Evolutionary conservation across 2,113 vertebrate genomes (phyloP).

Genomic region (Paracanthobrama guichenoti): DNA sequence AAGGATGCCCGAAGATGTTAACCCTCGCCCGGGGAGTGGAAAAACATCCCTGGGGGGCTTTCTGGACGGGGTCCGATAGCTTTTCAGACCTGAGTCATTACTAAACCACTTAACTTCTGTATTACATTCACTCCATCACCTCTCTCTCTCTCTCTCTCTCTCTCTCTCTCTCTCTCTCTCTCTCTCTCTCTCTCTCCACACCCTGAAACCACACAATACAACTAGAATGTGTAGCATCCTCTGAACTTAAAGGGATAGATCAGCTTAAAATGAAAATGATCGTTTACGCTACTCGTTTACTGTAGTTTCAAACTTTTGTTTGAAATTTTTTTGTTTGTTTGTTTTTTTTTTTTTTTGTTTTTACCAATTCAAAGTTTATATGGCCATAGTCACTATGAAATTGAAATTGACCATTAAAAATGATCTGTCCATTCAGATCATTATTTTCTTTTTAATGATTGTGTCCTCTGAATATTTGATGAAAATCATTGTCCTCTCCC

Average conservation of each 20-base stretch:
- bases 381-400: too few relatives aligned
- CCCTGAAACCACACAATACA: slow-evolving; percentile 4
- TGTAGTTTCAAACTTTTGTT: neutral
- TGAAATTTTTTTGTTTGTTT: too few relatives aligned
- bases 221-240: neutral
- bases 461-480: too few relatives aligned
- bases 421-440: too few relatives aligned
- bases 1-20: slow-evolving; percentile 42
- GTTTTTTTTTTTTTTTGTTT: neutral
- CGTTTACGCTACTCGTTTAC: neutral
- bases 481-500: too few relatives aligned
- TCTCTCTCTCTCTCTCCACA: slow-evolving; percentile 10
- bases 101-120: slow-evolving; percentile 48
- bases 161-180: neutral
- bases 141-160: neutral
- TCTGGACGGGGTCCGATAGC: neutral
- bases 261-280: neutral
- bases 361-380: too few relatives aligned
- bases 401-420: too few relatives aligned
- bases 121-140: slow-evolving; percentile 9
- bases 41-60: slow-evolving; percentile 36
- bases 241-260: neutral
- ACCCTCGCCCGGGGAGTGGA: slow-evolving; percentile 27
- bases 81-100: slow-evolving; percentile 48
- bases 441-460: too few relatives aligned